Conservation (phyloP, 2,888 invertebrate genomes). For the Anthrax anthrax region DNA sequence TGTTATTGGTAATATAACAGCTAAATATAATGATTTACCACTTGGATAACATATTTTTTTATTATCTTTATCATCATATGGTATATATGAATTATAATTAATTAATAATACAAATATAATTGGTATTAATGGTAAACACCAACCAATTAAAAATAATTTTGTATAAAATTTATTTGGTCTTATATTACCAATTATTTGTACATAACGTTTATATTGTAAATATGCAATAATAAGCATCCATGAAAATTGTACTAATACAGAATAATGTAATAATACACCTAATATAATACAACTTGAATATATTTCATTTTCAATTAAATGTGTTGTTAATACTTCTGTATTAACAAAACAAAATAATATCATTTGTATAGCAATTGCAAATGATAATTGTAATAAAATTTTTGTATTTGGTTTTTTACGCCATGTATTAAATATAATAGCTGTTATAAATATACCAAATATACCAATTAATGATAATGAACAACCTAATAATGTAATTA, state of each 20-base stretch:
- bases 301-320: constrained; percentile 23
- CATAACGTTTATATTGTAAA: constrained; percentile 53
- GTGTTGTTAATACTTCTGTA: constrained; percentile 22
- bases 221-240: constrained; percentile 60
- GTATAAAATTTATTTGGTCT: constrained; percentile 45
- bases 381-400: constrained; percentile 47
- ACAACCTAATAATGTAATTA: constrained; percentile 44
- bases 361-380: constrained; percentile 46
- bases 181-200: constrained; percentile 44
- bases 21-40: constrained; percentile 36
- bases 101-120: constrained; percentile 36
- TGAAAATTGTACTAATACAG: constrained; percentile 49
- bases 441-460: constrained; percentile 43
- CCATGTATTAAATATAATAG: constrained; percentile 43
- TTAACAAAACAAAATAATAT: constrained; percentile 29
- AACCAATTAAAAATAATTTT: constrained; percentile 46
- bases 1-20: constrained; percentile 40
- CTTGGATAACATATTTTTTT: constrained; percentile 40
- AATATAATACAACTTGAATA: constrained; percentile 39
- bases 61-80: constrained; percentile 18
- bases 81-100: constrained; percentile 37
- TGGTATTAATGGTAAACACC: constrained; percentile 46
- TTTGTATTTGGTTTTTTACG: constrained; percentile 49
- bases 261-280: constrained; percentile 50
- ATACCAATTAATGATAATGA: constrained; percentile 43